Evolutionary conservation across 2,888 invertebrate genomes (phyloP), one percentile per base, ranked within the genome.

Genomic region (Machimus atricapillus): DNA sequence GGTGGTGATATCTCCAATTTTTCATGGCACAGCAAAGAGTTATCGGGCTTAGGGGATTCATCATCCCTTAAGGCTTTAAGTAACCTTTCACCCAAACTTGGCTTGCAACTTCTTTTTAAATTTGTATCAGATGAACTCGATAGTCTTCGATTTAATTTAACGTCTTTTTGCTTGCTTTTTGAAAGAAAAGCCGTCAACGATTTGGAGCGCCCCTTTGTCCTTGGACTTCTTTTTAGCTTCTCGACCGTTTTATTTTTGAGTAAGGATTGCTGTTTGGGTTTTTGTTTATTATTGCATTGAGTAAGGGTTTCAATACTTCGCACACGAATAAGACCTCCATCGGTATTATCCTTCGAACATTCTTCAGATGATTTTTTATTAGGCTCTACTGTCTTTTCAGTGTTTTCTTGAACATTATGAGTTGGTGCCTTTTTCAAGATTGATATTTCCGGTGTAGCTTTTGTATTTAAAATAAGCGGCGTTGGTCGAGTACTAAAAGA

Each of bases 21-120:
- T 89, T 94, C 94, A 88, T 94, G 93, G 89, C 94, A 94, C 89
- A 94, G 93, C 73, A 94, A 89, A 5, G 93, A 94, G 1, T 93
- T 93, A 19, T 66, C 43, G 31, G 52, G 27, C 37, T 19, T 76
- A 5, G 73, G 81, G 1, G 82, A 40, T 82, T 73, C 37, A 16
- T 4, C 23, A 43, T 86, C 81, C 5, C 43, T 83, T 40, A 37
- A 66, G 19, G 78, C 77, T 76, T 37, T 73, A 27, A 85, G n/a
- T 56, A 77, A 66, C 19, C 77, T 7, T n/a, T 23, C 34, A 27
- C 19, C 6, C 31, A 74, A 52, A 31, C 74, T 77, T 40, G 27
- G 19, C 56, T 66, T 79, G 34, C 14, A 46, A 16, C 16, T 46
- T 46, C 3, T 46, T 52, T 86, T 87, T 37, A 52, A 8, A 16